Conservation (phyloP, 2,888 invertebrate species). For the Chrysopilus asiliformis region DNA sequence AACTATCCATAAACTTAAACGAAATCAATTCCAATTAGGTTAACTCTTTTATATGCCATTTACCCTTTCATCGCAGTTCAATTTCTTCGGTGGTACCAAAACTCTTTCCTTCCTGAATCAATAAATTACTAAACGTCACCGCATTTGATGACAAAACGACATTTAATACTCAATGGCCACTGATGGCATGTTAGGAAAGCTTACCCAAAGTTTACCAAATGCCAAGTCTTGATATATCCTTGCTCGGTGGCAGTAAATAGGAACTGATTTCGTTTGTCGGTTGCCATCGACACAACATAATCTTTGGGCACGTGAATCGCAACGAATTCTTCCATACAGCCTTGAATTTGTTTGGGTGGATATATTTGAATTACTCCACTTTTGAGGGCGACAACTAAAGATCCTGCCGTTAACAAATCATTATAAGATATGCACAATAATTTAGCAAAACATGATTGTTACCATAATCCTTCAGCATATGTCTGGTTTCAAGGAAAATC, state of each 20-base stretch:
- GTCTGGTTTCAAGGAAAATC: constrained; percentile 50
- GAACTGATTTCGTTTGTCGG: constrained; percentile 55
- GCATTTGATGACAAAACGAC: no score
- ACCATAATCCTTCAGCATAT: constrained; percentile 37
- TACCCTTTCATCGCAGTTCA: no score
- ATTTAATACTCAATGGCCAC: no score
- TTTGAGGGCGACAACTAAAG: constrained; percentile 56
- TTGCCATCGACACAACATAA: constrained; percentile 46
- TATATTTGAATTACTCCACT: constrained; percentile 67
- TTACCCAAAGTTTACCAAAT: constrained; percentile 52
- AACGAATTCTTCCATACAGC: constrained; percentile 54
- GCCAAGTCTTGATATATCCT: constrained; percentile 73
- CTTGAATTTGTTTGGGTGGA: constrained; percentile 65
- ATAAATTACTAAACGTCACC: no score
- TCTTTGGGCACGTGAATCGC: constrained; percentile 54
- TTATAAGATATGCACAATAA: background rate
- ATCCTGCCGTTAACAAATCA: constrained; percentile 37
- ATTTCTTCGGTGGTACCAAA: no score
- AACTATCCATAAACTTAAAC: no score
- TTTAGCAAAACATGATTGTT: background rate
- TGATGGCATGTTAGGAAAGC: no score
- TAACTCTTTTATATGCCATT: no score
- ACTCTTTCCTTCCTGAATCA: no score
- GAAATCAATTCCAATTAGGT: no score
- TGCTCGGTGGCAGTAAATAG: constrained; percentile 56